Evolutionary conservation across 2,888 invertebrate genomes (phyloP).

Genomic region (Odontocerum albicorne): DNA sequence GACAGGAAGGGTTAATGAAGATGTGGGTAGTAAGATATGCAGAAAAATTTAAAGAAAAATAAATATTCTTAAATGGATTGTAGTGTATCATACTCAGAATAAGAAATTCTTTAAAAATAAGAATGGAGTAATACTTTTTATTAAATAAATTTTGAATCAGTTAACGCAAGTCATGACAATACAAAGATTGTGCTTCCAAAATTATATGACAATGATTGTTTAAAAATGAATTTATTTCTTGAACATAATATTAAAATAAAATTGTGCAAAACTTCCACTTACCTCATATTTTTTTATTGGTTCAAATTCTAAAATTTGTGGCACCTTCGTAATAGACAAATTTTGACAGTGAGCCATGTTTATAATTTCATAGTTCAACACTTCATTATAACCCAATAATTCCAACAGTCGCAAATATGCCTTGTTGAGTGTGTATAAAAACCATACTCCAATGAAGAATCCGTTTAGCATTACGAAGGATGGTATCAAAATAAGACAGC

Average conservation of each 20-base stretch:
- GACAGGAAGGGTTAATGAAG: no score
- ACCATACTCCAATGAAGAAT: constrained; percentile 52
- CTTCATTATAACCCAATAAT: constrained; percentile 49
- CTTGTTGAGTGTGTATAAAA: constrained; percentile 46
- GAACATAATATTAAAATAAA: not conserved
- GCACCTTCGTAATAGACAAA: constrained; percentile 57
- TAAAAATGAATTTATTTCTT: no score
- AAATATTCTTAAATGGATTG: no score
- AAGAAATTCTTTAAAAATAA: no score
- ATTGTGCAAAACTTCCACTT: constrained; percentile 25
- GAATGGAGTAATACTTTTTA: no score
- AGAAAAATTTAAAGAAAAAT: no score
- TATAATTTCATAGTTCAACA: constrained; percentile 20
- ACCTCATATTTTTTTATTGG: constrained; percentile 64
- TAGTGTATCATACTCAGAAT: no score
- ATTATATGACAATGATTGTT: no score
- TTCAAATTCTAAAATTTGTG: constrained; percentile 63
- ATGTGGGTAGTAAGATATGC: no score
- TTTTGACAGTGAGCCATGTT: constrained; percentile 23
- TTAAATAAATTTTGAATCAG: constrained; percentile 7
- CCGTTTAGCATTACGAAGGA: constrained; percentile 51
- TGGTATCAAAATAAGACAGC: constrained; percentile 43
- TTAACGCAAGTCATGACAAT: not conserved
- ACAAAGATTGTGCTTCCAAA: no score
- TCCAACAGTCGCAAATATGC: constrained; percentile 49